phyloP scores from a whole-genome alignment of 2,797 vertebrate genomes.

The Rhincodon typus region DNA sequence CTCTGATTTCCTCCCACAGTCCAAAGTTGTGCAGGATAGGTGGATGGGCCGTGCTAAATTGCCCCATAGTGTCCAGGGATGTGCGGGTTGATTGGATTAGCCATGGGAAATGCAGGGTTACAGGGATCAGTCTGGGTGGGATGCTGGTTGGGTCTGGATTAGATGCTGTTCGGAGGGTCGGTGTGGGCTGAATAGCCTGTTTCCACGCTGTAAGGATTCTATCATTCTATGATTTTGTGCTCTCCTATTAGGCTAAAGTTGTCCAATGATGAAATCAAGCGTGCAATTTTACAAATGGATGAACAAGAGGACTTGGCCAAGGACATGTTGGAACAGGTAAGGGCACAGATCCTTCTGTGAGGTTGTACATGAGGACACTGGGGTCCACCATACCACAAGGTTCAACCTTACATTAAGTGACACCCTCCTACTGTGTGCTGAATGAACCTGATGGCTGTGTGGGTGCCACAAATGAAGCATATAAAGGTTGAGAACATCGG shows the following conservation, averaged over 20 bases:
- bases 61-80: too few species aligned
- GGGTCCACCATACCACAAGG: neutral
- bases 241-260: constrained; percentile 76
- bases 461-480: neutral
- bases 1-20: too few species aligned
- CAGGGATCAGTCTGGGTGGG: too few species aligned
- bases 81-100: too few species aligned
- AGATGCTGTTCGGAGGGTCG: too few species aligned
- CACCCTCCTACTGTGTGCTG: neutral
- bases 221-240: neutral
- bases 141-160: too few species aligned
- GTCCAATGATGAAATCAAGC: constrained; percentile 89
- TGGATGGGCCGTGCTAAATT: too few species aligned
- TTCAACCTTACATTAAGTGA: neutral
- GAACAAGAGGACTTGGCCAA: constrained; percentile 91
- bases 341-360: constrained; percentile 30
- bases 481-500: neutral
- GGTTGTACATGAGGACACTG: neutral
- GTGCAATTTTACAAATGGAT: constrained; percentile 89
- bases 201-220: too few species aligned
- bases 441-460: neutral
- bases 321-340: constrained; percentile 95
- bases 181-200: too few species aligned
- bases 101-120: too few species aligned
- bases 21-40: too few species aligned